phyloP scores from a whole-genome alignment of 37 sponge, comb jelly and placozoan species.

The Aplysina aerophoba region DNA sequence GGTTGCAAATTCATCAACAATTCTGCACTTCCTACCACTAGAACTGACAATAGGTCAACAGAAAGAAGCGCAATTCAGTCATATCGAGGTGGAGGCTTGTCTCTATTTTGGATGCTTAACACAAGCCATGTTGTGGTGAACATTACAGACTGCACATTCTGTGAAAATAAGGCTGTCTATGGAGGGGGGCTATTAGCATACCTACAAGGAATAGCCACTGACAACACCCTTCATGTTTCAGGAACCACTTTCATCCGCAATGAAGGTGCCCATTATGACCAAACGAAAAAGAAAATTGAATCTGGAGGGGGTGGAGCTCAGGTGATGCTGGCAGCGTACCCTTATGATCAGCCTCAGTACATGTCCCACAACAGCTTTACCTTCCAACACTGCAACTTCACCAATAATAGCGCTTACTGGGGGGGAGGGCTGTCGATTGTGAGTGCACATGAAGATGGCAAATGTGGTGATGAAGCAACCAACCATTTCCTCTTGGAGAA shows the following conservation, averaged over 20 bases:
- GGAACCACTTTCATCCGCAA: not conserved
- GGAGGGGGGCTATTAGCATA: not conserved
- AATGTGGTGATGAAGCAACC: not conserved
- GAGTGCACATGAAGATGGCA: not conserved
- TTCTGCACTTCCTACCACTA: not conserved
- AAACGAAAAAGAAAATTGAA: not conserved
- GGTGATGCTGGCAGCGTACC: conserved; percentile 11
- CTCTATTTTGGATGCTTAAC: not conserved
- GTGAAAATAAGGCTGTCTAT: conserved; percentile 11
- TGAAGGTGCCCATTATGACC: not conserved
- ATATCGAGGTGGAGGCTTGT: not conserved
- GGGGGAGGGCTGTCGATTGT: conserved; percentile 25
- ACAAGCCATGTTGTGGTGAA: not conserved
- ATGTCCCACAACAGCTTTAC: conserved; percentile 5
- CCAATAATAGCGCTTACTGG: not conserved
- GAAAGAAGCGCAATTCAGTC: too few relatives aligned
- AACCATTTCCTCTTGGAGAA: conserved; percentile 1
- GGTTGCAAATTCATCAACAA: not conserved
- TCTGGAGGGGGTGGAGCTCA: conserved; percentile 22
- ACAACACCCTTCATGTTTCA: not conserved
- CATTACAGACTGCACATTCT: conserved; percentile 2
- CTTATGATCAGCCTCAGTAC: not conserved
- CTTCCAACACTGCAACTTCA: not conserved
- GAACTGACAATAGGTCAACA: too few relatives aligned
- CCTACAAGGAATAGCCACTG: not conserved